Conservation (phyloP, 2,797 vertebrate species). For the Oreortyx pictus region DNA sequence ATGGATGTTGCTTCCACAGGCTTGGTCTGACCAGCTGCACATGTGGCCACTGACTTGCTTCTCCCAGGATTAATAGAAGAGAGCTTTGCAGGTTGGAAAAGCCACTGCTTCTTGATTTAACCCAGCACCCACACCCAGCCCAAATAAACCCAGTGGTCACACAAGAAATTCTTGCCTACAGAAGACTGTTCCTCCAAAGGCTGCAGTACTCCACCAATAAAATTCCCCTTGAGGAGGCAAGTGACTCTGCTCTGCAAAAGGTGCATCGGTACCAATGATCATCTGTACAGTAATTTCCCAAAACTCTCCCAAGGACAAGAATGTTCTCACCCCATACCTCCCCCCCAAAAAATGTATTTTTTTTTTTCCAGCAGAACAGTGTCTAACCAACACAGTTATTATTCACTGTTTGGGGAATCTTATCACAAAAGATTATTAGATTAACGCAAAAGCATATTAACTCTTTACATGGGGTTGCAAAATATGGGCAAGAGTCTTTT, state of each 20-base stretch:
- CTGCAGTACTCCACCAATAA: not conserved
- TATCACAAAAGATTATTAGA: constrained; percentile 2
- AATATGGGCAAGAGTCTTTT: not conserved
- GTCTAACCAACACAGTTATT: not conserved
- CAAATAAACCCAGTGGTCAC: not conserved
- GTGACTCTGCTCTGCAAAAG: not conserved
- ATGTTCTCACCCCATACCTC: not conserved
- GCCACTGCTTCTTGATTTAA: not conserved
- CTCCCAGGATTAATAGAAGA: not conserved
- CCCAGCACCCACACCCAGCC: not conserved
- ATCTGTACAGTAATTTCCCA: not conserved
- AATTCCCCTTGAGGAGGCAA: not conserved
- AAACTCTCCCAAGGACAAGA: not conserved
- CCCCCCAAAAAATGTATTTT: not conserved
- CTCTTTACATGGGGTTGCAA: not conserved
- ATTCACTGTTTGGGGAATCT: not conserved
- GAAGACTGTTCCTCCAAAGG: not conserved
- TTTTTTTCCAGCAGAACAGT: not conserved
- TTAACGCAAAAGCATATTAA: not conserved
- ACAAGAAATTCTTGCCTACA: not conserved
- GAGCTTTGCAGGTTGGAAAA: not conserved
- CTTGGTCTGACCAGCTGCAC: not conserved
- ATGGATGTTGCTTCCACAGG: not conserved
- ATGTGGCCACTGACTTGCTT: not conserved
- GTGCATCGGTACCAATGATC: not conserved